Evolutionary conservation across 2,113 vertebrate genomes (phyloP), one percentile per base, ranked within the genome.

Genomic region (Microcebus murinus): DNA sequence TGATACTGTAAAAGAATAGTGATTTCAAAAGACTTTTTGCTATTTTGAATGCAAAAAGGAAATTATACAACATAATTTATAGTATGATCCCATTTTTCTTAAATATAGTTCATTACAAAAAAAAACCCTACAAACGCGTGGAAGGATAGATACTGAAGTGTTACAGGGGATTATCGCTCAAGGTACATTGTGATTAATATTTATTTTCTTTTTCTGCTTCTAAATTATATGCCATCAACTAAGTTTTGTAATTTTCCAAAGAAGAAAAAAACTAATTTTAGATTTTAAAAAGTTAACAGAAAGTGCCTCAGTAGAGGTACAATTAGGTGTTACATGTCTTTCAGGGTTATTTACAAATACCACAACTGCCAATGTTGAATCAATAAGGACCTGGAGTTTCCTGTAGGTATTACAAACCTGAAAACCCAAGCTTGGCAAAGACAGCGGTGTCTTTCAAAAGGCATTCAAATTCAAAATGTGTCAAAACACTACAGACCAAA

Each of bases 171-270:
- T 74, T 83, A 76, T 90, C 36, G 71, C 31, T 80, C 55, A 48
- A 12, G 11, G 4, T 95, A 27, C n/a, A 29, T n/a, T 34, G 1
- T 65, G 8, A 29, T 94, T 89, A 50, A 65, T 52, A n/a, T 6
- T 39, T 85, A 84, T 80, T 90, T 87, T 10, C 18, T 65, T 87
- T 93, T 77, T 45, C 68, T 71, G 8, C 8, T 89, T 81, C 27
- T 92, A 70, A 91, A 86, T 59, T 77, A 20, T 42, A 52, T 21
- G 52, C 34, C 52, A 85, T 34, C 81, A 81, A 10, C 36, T 73
- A 88, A 76, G 52, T 39, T 85, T 86, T 91, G 12, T 23, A 65
- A 42, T 27, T 89, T 97, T 77, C 31, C 52, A 82, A 92, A 88
- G n/a, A 68, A 76, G 25, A 27, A 50, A 70, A 65, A 31, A 34